phyloP scores from a whole-genome alignment of 1,140 invertebrate species.

The Heliothis subflexa region DNA sequence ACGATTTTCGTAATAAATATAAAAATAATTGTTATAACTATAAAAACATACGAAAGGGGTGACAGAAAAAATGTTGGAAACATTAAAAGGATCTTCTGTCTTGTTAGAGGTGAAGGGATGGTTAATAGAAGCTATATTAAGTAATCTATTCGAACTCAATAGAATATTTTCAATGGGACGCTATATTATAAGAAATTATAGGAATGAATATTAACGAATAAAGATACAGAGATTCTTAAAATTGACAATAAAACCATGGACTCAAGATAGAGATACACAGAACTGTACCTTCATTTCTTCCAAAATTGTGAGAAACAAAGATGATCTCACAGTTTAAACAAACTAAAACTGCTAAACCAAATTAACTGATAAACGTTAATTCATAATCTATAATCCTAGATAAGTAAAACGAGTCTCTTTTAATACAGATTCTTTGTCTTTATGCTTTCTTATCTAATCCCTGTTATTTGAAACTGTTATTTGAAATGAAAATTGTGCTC shows the following conservation, averaged over 20 bases:
- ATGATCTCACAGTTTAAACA: slow-evolving; percentile 11
- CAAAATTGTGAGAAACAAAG: slow-evolving; percentile 13
- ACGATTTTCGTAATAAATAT: slow-evolving; percentile 40
- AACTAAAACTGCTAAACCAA: slow-evolving; percentile 29
- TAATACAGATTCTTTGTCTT: slow-evolving; percentile 40
- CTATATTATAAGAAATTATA: not conserved
- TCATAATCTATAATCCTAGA: slow-evolving; percentile 45
- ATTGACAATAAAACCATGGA: not conserved
- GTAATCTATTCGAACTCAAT: too few species aligned
- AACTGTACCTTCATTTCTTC: slow-evolving; percentile 7
- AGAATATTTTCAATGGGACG: too few species aligned
- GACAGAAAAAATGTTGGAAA: slow-evolving; percentile 24
- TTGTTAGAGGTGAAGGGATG: slow-evolving; percentile 21
- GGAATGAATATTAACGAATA: not conserved
- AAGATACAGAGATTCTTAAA: not conserved
- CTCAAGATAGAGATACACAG: not conserved
- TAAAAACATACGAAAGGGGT: not conserved
- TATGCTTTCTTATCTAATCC: slow-evolving; percentile 44
- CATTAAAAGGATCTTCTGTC: slow-evolving; percentile 1
- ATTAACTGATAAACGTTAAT: slow-evolving; percentile 47
- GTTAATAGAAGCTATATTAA: not conserved
- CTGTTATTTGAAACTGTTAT: slow-evolving; percentile 41
- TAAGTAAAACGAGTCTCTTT: slow-evolving; percentile 35
- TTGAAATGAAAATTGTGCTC: slow-evolving; percentile 40
- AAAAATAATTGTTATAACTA: slow-evolving; percentile 22